These are phyloP conservation scores for Artemia franciscana DNA, from an alignment of 1,140 invertebrate species.

Conservation along the genomic window DNA sequence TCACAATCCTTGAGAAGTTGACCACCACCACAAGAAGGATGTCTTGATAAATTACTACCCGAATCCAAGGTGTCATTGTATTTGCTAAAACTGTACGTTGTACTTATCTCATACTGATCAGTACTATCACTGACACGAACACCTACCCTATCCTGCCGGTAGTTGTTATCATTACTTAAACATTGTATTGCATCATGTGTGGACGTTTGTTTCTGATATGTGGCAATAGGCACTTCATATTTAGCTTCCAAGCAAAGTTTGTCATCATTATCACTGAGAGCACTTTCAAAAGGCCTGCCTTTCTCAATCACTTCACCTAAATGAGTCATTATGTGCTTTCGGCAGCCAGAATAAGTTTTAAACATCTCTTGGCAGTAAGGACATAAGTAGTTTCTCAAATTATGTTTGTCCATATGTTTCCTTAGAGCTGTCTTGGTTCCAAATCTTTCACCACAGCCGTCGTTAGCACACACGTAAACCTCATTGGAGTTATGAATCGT, in stretches of 20 bases:
- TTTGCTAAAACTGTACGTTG: too few species aligned
- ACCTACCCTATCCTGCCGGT: too few species aligned
- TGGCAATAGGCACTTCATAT: not conserved
- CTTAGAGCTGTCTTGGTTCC: not conserved
- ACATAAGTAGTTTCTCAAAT: not conserved
- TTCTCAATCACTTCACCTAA: not conserved
- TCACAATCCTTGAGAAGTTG: too few species aligned
- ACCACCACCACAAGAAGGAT: too few species aligned
- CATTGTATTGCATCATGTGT: not conserved
- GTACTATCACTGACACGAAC: too few species aligned
- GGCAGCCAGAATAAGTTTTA: not conserved
- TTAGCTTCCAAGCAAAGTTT: not conserved
- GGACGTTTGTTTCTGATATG: not conserved
- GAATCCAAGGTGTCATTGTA: too few species aligned
- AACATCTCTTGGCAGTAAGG: not conserved
- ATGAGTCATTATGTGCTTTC: not conserved
- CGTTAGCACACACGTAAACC: not conserved
- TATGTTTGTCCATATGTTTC: not conserved
- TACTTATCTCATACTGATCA: too few species aligned
- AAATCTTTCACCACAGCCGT: not conserved
- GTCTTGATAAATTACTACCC: too few species aligned
- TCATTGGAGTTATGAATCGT: not conserved
- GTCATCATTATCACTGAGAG: not conserved
- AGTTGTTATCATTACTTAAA: too few species aligned
- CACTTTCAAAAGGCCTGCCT: not conserved